These are phyloP conservation scores for Spheniscus humboldti DNA, from an alignment of 2,797 vertebrate genomes.

Conservation along the genomic window DNA sequence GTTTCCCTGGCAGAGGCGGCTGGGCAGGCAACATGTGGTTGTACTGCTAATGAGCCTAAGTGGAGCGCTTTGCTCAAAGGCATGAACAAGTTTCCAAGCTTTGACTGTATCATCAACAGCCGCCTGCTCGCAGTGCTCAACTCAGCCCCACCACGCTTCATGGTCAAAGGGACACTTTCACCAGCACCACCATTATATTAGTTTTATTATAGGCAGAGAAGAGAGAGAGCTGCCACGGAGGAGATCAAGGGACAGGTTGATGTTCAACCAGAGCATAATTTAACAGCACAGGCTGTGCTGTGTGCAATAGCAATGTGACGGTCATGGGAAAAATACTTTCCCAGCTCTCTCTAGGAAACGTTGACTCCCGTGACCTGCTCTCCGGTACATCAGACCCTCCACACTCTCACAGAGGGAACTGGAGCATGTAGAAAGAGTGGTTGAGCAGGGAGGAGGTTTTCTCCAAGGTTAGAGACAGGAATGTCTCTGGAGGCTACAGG, in stretches of 20 bases:
- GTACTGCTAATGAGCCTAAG: neutral
- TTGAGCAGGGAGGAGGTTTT: neutral
- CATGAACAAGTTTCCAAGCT: neutral
- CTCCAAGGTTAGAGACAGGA: neutral
- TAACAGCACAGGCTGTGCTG: neutral
- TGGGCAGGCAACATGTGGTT: neutral
- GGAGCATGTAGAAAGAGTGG: neutral
- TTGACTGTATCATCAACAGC: neutral
- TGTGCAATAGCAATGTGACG: neutral
- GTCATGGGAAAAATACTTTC: neutral
- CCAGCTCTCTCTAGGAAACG: neutral
- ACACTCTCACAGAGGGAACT: neutral
- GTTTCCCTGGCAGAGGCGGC: neutral
- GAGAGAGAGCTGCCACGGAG: neutral
- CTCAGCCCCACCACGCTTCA: neutral
- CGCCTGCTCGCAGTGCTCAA: rapidly evolving
- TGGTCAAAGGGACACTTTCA: neutral
- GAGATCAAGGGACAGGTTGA: neutral
- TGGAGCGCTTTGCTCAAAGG: neutral
- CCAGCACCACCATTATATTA: neutral
- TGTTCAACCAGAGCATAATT: neutral
- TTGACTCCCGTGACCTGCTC: neutral
- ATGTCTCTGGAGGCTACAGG: neutral
- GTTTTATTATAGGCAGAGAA: neutral
- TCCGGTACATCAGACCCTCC: neutral